These are phyloP conservation scores for Atrina japonica DNA, from an alignment of 2,888 invertebrate species.

Conservation along the genomic window DNA sequence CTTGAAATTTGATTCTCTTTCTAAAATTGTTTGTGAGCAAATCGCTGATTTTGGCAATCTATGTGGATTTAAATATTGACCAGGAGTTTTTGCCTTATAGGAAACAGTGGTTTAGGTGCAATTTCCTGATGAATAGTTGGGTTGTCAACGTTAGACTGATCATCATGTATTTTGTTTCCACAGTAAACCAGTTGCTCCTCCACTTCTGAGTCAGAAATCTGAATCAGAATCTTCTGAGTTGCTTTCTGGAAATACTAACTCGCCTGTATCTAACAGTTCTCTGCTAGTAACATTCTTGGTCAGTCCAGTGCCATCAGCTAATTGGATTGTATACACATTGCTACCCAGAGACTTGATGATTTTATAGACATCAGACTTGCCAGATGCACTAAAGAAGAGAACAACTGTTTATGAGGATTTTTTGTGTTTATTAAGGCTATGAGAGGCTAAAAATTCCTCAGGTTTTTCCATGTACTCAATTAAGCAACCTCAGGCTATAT, in stretches of 20 bases:
- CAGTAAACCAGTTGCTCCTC: neutral
- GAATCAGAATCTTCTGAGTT: neutral
- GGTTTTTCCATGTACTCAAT: no score
- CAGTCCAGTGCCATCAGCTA: slow-evolving; percentile 40
- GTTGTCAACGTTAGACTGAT: no score
- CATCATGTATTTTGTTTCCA: neutral
- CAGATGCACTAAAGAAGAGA: no score
- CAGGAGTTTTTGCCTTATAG: neutral
- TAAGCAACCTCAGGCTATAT: no score
- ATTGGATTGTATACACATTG: slow-evolving; percentile 39
- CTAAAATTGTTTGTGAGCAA: no score
- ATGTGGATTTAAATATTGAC: slow-evolving; percentile 1
- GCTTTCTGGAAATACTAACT: neutral
- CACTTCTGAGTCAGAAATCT: neutral
- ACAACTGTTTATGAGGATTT: no score
- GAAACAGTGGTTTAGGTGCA: no score
- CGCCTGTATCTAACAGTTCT: slow-evolving; percentile 33
- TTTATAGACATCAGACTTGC: no score
- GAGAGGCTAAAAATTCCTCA: no score
- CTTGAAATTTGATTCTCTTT: no score
- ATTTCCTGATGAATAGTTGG: no score
- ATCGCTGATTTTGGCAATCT: slow-evolving; percentile 7
- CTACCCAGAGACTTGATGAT: slow-evolving; percentile 17
- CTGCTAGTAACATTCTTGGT: slow-evolving; percentile 24
- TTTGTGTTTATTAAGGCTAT: no score